These are phyloP conservation scores for Hedychridium roseum DNA, from an alignment of 2,888 invertebrate species.

Conservation along the genomic window DNA sequence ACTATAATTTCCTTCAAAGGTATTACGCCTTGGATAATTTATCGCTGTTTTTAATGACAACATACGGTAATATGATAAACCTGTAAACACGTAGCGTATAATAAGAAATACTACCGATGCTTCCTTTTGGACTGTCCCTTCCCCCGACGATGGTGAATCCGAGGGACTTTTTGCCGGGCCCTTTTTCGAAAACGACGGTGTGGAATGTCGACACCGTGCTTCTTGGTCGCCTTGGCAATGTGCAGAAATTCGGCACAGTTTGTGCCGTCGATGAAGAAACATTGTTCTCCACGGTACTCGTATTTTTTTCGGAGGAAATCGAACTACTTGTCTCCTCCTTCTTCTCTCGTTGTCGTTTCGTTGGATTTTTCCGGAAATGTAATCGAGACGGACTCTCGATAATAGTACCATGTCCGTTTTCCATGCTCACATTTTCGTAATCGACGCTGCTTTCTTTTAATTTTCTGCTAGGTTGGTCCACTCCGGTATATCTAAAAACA, in stretches of 20 bases:
- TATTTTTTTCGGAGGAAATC: slow-evolving; percentile 46
- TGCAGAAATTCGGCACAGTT: slow-evolving; percentile 74
- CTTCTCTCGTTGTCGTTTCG: slow-evolving; percentile 41
- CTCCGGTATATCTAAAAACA: no score
- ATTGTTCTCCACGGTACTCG: slow-evolving; percentile 25
- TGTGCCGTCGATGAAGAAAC: slow-evolving; percentile 27
- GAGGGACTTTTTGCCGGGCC: slow-evolving; percentile 81
- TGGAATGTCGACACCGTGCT: slow-evolving; percentile 76
- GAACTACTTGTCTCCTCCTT: slow-evolving; percentile 49
- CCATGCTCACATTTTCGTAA: slow-evolving; percentile 69
- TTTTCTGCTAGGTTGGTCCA: slow-evolving; percentile 41
- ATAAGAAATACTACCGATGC: no score
- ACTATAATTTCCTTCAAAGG: no score
- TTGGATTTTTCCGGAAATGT: slow-evolving; percentile 56
- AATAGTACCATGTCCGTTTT: slow-evolving; percentile 66
- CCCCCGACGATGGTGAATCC: slow-evolving; percentile 93
- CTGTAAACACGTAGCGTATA: no score
- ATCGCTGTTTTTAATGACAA: no score
- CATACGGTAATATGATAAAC: no score
- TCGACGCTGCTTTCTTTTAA: slow-evolving; percentile 77
- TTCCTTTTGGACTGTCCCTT: slow-evolving; percentile 83
- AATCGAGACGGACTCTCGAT: slow-evolving; percentile 63
- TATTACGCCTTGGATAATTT: no score
- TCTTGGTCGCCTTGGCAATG: slow-evolving; percentile 75
- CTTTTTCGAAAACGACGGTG: slow-evolving; percentile 81